Percentiles rank a stretch among this genome's conserved stretches.
phyloP scores from a whole-genome alignment of 2,797 vertebrate species.

The Intellagama lesueurii region DNA sequence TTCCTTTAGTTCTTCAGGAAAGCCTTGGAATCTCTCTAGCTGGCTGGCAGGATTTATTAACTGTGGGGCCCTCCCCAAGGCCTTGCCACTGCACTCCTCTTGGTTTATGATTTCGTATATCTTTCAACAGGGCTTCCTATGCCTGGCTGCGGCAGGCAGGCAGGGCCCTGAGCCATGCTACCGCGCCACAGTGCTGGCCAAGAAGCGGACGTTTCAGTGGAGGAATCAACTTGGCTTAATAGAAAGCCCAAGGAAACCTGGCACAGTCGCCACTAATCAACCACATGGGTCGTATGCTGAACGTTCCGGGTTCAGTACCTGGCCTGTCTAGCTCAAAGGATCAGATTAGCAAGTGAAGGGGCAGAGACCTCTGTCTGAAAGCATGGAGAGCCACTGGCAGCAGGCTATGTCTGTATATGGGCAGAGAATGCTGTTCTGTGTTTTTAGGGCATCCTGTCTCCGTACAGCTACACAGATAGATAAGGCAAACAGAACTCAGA shows the following conservation, averaged over 20 bases:
- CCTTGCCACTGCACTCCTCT: neutral
- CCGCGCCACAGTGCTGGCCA: neutral
- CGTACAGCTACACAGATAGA: neutral
- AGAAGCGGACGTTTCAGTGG: neutral
- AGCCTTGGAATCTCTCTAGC: conserved; percentile 45
- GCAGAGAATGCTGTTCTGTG: neutral
- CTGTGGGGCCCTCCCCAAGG: conserved; percentile 24
- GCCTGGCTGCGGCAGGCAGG: rapidly evolving
- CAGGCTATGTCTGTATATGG: neutral
- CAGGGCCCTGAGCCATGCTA: conserved; percentile 21
- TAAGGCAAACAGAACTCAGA: neutral
- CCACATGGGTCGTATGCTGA: neutral
- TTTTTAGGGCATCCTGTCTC: neutral
- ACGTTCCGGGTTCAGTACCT: neutral
- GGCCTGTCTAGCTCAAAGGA: neutral
- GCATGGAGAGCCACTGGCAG: neutral
- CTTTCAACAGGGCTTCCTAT: neutral
- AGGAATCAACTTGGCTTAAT: neutral
- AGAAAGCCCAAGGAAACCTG: neutral
- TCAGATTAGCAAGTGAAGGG: too few species aligned
- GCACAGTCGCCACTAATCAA: too few species aligned
- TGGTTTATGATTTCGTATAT: neutral
- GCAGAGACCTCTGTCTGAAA: neutral
- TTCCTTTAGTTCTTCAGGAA: conserved; percentile 59
- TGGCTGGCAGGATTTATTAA: conserved; percentile 59